A percentile compares a stretch with the other conserved stretches of the same genome.
phyloP scores from a whole-genome alignment of 2,888 invertebrate genomes.

The Ernsta delagoae region DNA sequence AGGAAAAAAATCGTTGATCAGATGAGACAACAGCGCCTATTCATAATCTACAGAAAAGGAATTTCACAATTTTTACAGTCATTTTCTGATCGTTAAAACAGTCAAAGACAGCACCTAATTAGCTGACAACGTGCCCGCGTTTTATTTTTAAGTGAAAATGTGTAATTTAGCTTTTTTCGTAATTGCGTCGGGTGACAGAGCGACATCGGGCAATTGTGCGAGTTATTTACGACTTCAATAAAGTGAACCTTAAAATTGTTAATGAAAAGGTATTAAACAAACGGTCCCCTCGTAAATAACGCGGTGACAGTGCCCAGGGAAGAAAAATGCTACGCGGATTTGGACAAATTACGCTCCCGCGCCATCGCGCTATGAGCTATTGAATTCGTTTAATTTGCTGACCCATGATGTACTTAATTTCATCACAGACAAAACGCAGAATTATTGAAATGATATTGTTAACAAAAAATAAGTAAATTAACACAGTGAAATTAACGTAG shows the following conservation, averaged over 20 bases:
- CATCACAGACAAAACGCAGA: no score
- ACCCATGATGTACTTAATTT: not conserved
- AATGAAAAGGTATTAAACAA: slow-evolving; percentile 84
- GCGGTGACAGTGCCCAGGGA: slow-evolving; percentile 73
- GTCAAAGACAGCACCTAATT: slow-evolving; percentile 17
- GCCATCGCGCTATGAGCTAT: slow-evolving; percentile 21
- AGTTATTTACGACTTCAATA: slow-evolving; percentile 84
- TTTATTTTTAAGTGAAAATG: slow-evolving; percentile 39
- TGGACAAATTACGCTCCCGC: slow-evolving; percentile 67
- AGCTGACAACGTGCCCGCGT: slow-evolving; percentile 20
- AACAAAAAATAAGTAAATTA: no score
- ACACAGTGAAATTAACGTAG: no score
- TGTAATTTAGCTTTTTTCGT: slow-evolving; percentile 58
- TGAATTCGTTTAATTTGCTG: slow-evolving; percentile 14
- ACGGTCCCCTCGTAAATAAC: slow-evolving; percentile 79
- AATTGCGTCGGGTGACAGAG: slow-evolving; percentile 66
- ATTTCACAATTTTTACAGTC: not conserved
- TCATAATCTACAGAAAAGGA: no score
- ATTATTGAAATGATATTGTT: no score
- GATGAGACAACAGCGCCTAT: no score
- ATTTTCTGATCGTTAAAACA: no score
- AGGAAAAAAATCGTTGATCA: no score
- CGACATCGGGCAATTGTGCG: slow-evolving; percentile 64
- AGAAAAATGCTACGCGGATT: slow-evolving; percentile 78
- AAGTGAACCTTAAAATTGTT: slow-evolving; percentile 85